These are phyloP conservation scores for Calliscelio sp. DNA, from an alignment of 2,888 invertebrate species.

Conservation along the genomic window DNA sequence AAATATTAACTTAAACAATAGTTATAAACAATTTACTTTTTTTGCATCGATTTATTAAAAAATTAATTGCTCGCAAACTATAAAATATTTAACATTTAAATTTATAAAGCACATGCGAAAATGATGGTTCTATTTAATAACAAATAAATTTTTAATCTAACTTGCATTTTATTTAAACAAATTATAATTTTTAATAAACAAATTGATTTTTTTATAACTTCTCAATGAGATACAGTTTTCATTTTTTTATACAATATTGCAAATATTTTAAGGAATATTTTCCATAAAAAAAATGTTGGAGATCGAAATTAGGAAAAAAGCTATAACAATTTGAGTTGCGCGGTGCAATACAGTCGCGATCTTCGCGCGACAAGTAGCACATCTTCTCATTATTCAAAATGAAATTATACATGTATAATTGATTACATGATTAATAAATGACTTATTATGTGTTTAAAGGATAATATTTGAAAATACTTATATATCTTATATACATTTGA, in stretches of 20 bases:
- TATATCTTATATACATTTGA: no score
- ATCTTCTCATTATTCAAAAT: no score
- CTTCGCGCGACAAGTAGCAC: no score
- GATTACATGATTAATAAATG: no score
- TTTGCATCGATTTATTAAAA: background rate
- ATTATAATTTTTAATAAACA: slow-evolving; percentile 3
- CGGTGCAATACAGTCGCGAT: no score
- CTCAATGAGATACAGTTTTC: background rate
- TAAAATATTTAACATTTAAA: background rate
- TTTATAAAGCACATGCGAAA: background rate
- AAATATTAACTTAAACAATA: slow-evolving; percentile 6
- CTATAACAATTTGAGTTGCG: no score
- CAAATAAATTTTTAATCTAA: background rate
- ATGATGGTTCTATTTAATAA: background rate
- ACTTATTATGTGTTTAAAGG: no score
- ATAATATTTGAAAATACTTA: no score
- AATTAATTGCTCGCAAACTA: background rate
- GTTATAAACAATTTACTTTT: slow-evolving; percentile 1
- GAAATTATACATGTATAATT: no score
- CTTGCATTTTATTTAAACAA: background rate
- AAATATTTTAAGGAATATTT: background rate
- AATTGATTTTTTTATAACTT: background rate
- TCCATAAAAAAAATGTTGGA: background rate
- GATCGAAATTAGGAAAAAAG: no score
- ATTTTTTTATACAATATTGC: background rate